Conservation (phyloP, 2,797 vertebrate genomes). For the Gymnoscopelus braueri region DNA sequence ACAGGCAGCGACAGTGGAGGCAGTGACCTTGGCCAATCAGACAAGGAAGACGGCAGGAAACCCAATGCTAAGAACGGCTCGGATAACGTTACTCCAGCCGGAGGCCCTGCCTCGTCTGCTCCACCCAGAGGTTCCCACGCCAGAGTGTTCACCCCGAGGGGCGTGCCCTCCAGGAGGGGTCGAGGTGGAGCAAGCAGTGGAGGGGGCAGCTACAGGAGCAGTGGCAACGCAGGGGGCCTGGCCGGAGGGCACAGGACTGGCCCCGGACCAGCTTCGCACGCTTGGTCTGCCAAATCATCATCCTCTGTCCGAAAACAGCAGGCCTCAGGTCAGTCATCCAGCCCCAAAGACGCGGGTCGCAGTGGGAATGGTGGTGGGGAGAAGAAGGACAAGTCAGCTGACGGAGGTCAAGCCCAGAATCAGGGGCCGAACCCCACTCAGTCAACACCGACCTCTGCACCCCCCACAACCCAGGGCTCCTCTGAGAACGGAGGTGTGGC, state of each 20-base stretch:
- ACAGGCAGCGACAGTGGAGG: slow-evolving; percentile 91
- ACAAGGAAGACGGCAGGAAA: slow-evolving; percentile 85
- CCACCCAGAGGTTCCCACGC: slow-evolving; percentile 80
- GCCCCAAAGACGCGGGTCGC: slow-evolving; percentile 75
- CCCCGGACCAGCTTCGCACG: slow-evolving; percentile 65
- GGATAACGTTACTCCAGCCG: slow-evolving; percentile 49
- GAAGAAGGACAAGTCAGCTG: slow-evolving; percentile 79
- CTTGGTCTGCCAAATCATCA: slow-evolving; percentile 71
- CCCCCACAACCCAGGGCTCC: slow-evolving; percentile 55
- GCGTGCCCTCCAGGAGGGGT: slow-evolving; percentile 90
- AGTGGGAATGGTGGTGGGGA: slow-evolving; percentile 67
- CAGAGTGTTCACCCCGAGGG: slow-evolving; percentile 92
- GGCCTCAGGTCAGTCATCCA: slow-evolving; percentile 58
- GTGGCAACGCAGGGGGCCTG: slow-evolving; percentile 65
- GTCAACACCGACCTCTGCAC: slow-evolving; percentile 45
- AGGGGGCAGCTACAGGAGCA: slow-evolving; percentile 76
- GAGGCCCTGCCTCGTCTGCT: slow-evolving; percentile 49
- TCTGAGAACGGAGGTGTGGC: slow-evolving; percentile 77
- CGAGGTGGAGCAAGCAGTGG: slow-evolving; percentile 84
- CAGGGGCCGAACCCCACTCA: slow-evolving; percentile 69
- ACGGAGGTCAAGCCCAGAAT: slow-evolving; percentile 68
- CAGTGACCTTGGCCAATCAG: slow-evolving; percentile 86
- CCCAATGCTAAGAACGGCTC: slow-evolving; percentile 69
- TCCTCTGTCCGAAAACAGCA: slow-evolving; percentile 75
- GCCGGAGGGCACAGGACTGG: slow-evolving; percentile 74